Conservation (phyloP, 2,888 invertebrate genomes). For the Exocentrus adspersus region DNA sequence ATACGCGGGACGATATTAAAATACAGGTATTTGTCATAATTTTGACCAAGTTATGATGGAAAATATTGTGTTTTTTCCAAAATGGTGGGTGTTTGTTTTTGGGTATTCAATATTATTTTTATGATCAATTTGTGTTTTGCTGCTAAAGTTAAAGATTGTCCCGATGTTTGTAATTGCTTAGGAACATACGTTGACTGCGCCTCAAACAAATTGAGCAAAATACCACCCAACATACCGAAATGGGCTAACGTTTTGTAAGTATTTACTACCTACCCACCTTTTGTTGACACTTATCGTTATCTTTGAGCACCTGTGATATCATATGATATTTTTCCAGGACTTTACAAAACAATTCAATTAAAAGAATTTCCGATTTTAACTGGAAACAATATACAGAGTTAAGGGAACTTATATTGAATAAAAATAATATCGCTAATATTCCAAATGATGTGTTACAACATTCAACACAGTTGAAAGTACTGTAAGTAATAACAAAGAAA, state of each 20-base stretch:
- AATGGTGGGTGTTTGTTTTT: conserved; percentile 64
- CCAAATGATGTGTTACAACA: conserved; percentile 80
- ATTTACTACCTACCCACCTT: conserved; percentile 41
- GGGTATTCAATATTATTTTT: conserved; percentile 48
- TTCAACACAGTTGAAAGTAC: conserved; percentile 73
- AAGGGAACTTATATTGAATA: conserved; percentile 80
- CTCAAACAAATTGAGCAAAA: conserved; percentile 73
- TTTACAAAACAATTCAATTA: conserved; percentile 79
- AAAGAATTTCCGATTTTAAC: conserved; percentile 74
- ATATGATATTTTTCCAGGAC: conserved; percentile 65
- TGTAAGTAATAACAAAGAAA: conserved; percentile 68
- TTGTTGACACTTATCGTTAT: conserved; percentile 47
- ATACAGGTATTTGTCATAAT: conserved; percentile 40
- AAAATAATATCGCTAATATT: conserved; percentile 76
- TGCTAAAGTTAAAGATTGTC: conserved; percentile 66
- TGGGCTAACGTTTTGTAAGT: conserved; percentile 83
- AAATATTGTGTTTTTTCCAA: conserved; percentile 60
- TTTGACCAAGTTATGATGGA: conserved; percentile 56
- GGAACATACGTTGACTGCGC: conserved; percentile 81
- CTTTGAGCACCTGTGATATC: conserved; percentile 32
- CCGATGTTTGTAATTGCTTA: conserved; percentile 77
- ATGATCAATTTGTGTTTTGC: conserved; percentile 43
- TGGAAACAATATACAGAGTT: conserved; percentile 78
- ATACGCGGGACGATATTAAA: conserved; percentile 38
- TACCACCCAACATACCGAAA: conserved; percentile 77